These are phyloP conservation scores for Oligia latruncula DNA, from an alignment of 2,888 invertebrate species.

Conservation along the genomic window DNA sequence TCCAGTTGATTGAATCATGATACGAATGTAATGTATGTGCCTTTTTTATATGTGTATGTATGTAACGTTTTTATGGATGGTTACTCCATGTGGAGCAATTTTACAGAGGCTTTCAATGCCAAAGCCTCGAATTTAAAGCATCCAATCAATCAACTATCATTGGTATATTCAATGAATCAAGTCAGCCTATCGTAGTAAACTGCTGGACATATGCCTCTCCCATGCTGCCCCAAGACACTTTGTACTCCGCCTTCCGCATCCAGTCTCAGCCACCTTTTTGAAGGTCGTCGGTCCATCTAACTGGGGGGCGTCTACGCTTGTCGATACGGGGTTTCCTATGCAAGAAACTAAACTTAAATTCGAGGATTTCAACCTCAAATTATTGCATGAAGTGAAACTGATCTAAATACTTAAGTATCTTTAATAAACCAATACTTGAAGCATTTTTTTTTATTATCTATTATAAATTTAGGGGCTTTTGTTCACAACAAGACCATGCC, in stretches of 20 bases:
- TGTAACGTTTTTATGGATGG: conserved; percentile 29
- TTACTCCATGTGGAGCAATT: background rate
- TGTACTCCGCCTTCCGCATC: too few relatives aligned
- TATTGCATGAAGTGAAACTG: background rate
- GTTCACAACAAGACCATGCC: too few relatives aligned
- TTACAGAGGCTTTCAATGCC: background rate
- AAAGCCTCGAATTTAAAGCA: background rate
- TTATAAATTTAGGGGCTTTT: too few relatives aligned
- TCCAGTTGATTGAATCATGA: conserved; percentile 44
- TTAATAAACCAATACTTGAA: background rate
- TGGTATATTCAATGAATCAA: background rate
- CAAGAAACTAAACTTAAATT: background rate
- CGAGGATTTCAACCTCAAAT: background rate
- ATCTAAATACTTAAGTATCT: background rate
- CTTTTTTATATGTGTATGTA: background rate
- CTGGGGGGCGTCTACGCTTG: background rate
- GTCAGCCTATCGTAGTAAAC: background rate
- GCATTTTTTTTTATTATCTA: too few relatives aligned
- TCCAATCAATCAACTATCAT: background rate
- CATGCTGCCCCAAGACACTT: background rate
- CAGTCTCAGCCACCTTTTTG: too few relatives aligned
- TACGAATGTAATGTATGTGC: background rate
- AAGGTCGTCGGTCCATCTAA: too few relatives aligned
- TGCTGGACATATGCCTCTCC: too few relatives aligned
- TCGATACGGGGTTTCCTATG: too few relatives aligned